Evolutionary conservation across 2,113 vertebrate genomes (phyloP), one percentile per base, ranked within the genome.

Genomic region (Ancistrus triradiatus): DNA sequence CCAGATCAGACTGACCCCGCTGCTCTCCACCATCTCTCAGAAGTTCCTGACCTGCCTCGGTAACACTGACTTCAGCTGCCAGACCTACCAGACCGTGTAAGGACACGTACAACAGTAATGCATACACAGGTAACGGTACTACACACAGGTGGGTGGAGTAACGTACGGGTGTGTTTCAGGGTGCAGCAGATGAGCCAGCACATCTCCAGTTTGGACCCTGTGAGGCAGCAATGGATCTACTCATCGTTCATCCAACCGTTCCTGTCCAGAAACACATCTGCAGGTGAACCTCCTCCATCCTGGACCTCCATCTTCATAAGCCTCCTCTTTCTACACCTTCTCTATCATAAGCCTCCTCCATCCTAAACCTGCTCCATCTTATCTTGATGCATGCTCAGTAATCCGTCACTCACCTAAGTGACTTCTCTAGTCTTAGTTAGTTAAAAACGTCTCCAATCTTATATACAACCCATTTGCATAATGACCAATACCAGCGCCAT

Each of bases 1-100:
- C 48, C 74, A 87, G 37, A 67, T 85, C 37, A 84, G 77, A 40
- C 74, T 90, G 2, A 81, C 64, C 31, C 88, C 86, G 0, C 72
- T 88, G 44, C 77, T 88, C 19, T 73, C 74, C 35, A 79, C 85
- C 8, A 40, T 88, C 62, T 82, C 73, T 71, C 79, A 71, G 31
- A 51, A 80, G 5, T 84, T 87, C 66, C 80, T 90, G 35, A 68
- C 81, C 28, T 90, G 88, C 62, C 81, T 89, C 52, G 82, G 85
- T 73, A 81, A 78, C 73, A 84, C 77, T 57, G 85, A 79, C 68
- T 85, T 90, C 79, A 90, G 80, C 78, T 89, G 87, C 69, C 65
- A 75, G 55, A 78, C 81, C 62, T 89, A 88, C 69, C 87, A 86
- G 62, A 81, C 75, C 5, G 64, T 87, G 87, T 89, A 82, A 0